Conservation (phyloP, 1,140 invertebrate genomes). For the Drosophila miranda region DNA sequence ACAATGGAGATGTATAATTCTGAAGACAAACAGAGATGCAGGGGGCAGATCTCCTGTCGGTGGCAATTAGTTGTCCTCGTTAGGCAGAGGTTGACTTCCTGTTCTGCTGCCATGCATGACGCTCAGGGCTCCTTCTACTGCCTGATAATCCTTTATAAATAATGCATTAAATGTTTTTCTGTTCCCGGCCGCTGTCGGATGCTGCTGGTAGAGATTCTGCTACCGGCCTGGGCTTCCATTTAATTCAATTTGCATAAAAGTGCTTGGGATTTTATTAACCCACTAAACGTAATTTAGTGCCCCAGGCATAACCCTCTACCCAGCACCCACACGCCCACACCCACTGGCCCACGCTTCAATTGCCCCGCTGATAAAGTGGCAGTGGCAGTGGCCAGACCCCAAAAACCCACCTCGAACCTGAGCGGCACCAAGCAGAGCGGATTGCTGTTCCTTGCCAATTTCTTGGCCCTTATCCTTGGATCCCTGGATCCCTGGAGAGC, state of each 20-base stretch:
- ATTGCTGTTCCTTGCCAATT: constrained; percentile 18
- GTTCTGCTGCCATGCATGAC: constrained; percentile 59
- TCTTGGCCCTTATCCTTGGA: constrained; percentile 19
- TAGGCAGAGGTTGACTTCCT: constrained; percentile 67
- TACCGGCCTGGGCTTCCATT: constrained; percentile 45
- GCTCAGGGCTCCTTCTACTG: constrained; percentile 23
- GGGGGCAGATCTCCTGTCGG: constrained; percentile 22
- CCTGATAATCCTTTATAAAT: constrained; percentile 73
- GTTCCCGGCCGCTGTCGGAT: constrained; percentile 17
- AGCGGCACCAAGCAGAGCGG: no score
- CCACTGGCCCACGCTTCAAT: constrained; percentile 44
- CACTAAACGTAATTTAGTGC: constrained; percentile 74
- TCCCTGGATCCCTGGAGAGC: constrained; percentile 47
- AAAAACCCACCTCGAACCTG: background rate
- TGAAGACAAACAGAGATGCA: background rate
- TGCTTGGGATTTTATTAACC: constrained; percentile 74
- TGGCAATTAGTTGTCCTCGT: constrained; percentile 72
- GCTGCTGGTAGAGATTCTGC: constrained; percentile 9
- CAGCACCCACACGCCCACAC: no score
- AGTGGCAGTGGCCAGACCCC: constrained; percentile 22
- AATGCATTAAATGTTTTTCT: constrained; percentile 68
- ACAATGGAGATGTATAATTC: constrained; percentile 43
- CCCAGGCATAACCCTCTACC: background rate
- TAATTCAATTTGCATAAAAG: constrained; percentile 76
- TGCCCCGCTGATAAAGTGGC: constrained; percentile 56